Evolutionary conservation across 2,888 invertebrate species (phyloP).

Genomic region (Horisme vitalbata): DNA sequence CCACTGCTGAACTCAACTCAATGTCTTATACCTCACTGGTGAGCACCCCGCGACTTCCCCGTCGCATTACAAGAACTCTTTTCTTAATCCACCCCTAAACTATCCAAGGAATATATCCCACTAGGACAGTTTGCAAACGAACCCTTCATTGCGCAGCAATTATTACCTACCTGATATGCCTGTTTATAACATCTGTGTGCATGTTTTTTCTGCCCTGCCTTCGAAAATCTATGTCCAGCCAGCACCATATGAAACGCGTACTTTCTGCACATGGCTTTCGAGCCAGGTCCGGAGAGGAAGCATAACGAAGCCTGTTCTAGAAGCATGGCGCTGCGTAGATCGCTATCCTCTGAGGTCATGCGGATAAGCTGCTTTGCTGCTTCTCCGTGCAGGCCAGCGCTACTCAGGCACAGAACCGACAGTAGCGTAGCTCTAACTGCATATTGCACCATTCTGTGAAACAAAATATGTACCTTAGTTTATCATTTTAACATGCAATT

Average conservation of each 20-base stretch:
- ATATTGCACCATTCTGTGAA: constrained; percentile 91
- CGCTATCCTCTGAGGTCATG: constrained; percentile 99
- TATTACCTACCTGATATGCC: constrained; percentile 77
- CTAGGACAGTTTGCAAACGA: too few relatives aligned
- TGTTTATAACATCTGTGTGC: constrained; percentile 95
- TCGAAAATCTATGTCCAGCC: constrained; percentile 97
- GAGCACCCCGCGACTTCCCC: too few relatives aligned
- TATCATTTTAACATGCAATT: too few relatives aligned
- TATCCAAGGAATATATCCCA: too few relatives aligned
- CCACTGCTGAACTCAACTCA: too few relatives aligned
- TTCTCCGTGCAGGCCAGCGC: constrained; percentile 90
- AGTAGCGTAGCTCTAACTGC: constrained; percentile 96
- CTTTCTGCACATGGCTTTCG: constrained; percentile 91
- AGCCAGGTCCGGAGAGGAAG: constrained; percentile 85
- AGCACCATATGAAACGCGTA: constrained; percentile 98
- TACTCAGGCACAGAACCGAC: constrained; percentile 93
- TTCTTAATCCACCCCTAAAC: too few relatives aligned
- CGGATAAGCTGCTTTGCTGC: constrained; percentile 97
- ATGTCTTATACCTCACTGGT: too few relatives aligned
- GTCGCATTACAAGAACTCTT: too few relatives aligned
- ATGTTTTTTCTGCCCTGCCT: constrained; percentile 95
- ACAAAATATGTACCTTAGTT: too few relatives aligned
- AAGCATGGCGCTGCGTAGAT: constrained; percentile 95
- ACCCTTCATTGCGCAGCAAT: background rate
- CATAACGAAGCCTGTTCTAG: constrained; percentile 98